phyloP scores from a whole-genome alignment of 2,113 vertebrate species.

The Trichomycterus rosablanca region DNA sequence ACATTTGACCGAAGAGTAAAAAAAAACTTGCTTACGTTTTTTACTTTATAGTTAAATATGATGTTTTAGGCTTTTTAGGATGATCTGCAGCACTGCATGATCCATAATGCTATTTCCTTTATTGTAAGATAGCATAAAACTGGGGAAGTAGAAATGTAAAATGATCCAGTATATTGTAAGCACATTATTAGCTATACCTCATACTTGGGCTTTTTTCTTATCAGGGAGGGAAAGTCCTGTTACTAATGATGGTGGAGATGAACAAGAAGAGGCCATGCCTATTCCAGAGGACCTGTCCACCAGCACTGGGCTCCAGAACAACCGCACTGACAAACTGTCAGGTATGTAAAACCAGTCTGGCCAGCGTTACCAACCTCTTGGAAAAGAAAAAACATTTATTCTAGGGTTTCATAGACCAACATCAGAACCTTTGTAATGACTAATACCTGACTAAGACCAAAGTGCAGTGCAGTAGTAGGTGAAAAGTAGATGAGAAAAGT shows the following conservation, averaged over 20 bases:
- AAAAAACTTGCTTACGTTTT: too few species aligned
- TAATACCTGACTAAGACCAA: neutral
- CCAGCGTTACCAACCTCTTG: slow-evolving; percentile 4
- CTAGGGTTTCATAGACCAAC: neutral
- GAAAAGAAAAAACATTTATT: neutral
- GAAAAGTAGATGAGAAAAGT: too few species aligned
- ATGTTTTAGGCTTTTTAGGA: too few species aligned
- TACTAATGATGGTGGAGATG: slow-evolving; percentile 79
- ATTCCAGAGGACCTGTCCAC: slow-evolving; percentile 95
- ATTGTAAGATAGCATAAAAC: too few species aligned
- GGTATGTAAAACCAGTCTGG: slow-evolving; percentile 62
- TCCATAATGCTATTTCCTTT: too few species aligned
- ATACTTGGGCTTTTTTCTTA: too few species aligned
- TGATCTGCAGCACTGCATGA: too few species aligned
- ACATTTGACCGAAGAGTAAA: too few species aligned
- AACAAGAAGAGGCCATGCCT: slow-evolving; percentile 93
- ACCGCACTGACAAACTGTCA: slow-evolving; percentile 77
- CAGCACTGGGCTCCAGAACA: slow-evolving; percentile 79
- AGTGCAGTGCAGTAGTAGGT: neutral
- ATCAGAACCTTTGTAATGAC: neutral
- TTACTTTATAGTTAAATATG: too few species aligned
- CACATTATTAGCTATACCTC: too few species aligned
- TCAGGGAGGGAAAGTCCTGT: slow-evolving; percentile 86
- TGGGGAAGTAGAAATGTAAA: too few species aligned
- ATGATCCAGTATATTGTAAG: too few species aligned